These are phyloP conservation scores for Pollicipes pollicipes DNA, from an alignment of 1,140 invertebrate genomes.

Conservation along the genomic window DNA sequence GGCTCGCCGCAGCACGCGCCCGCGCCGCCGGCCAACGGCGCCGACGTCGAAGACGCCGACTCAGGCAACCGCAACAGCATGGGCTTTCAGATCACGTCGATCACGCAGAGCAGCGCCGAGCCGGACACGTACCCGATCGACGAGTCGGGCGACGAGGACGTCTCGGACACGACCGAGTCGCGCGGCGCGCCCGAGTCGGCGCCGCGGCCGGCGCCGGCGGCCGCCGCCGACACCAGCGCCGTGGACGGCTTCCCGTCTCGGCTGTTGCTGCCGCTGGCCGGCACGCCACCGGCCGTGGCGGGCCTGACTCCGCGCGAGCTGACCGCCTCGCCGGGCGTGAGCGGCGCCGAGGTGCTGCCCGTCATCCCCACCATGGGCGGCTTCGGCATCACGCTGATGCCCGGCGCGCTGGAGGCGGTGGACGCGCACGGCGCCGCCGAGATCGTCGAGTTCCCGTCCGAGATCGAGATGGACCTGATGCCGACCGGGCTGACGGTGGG, in stretches of 20 bases:
- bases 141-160: conserved; percentile 4
- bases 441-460: neutral
- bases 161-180: neutral
- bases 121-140: neutral
- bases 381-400: conserved; percentile 5
- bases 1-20: neutral
- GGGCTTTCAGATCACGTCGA: conserved; percentile 6
- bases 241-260: neutral
- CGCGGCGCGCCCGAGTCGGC: neutral
- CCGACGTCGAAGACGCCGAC: neutral
- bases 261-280: neutral
- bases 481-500: no score
- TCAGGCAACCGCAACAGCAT: neutral
- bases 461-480: neutral
- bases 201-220: neutral
- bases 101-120: neutral
- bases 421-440: neutral
- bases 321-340: neutral
- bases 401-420: neutral
- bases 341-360: neutral
- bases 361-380: conserved; percentile 2
- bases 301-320: neutral
- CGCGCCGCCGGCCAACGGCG: neutral
- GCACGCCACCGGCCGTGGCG: neutral
- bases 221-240: neutral